These are phyloP conservation scores for Zaprionus tsacasi DNA, from an alignment of 1,140 invertebrate genomes.

Conservation along the genomic window DNA sequence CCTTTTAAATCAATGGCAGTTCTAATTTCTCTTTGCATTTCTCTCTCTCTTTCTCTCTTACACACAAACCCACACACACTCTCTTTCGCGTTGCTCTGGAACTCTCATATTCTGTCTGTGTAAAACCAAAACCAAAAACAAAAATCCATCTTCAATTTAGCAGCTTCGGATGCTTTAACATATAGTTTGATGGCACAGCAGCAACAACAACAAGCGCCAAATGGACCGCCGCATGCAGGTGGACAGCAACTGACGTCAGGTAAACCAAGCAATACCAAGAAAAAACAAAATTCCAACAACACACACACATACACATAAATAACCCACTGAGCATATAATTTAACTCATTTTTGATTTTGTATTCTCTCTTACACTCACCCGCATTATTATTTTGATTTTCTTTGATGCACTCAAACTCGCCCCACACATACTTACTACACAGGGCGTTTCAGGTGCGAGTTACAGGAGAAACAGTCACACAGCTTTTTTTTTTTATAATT, in stretches of 20 bases:
- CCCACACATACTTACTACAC: conserved; percentile 29
- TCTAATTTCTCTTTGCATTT: conserved; percentile 63
- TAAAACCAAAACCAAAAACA: conserved; percentile 23
- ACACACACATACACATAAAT: conserved; percentile 5
- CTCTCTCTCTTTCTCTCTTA: conserved; percentile 35
- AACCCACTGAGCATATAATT: conserved; percentile 10
- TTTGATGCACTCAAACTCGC: not conserved
- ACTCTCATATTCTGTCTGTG: conserved; percentile 23
- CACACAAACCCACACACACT: not conserved
- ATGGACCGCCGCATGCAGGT: conserved; percentile 80
- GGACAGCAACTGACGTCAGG: conserved; percentile 80
- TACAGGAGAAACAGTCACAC: conserved; percentile 4
- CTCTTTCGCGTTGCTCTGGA: conserved; percentile 25
- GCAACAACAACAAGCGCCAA: conserved; percentile 72
- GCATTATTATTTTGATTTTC: conserved; percentile 8
- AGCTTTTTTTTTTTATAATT: conserved; percentile 20
- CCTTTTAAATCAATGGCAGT: conserved; percentile 23
- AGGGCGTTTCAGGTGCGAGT: conserved; percentile 52
- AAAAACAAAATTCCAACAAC: conserved; percentile 13
- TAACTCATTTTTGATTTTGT: not conserved
- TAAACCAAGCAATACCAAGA: conserved; percentile 41
- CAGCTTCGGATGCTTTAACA: conserved; percentile 84
- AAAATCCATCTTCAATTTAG: conserved; percentile 58
- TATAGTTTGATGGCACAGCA: conserved; percentile 84
- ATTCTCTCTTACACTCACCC: conserved; percentile 9